Percentiles rank a stretch among this genome's conserved stretches.
Evolutionary conservation across 2,797 vertebrate genomes (phyloP).

Genomic region (Babyrousa celebensis): DNA sequence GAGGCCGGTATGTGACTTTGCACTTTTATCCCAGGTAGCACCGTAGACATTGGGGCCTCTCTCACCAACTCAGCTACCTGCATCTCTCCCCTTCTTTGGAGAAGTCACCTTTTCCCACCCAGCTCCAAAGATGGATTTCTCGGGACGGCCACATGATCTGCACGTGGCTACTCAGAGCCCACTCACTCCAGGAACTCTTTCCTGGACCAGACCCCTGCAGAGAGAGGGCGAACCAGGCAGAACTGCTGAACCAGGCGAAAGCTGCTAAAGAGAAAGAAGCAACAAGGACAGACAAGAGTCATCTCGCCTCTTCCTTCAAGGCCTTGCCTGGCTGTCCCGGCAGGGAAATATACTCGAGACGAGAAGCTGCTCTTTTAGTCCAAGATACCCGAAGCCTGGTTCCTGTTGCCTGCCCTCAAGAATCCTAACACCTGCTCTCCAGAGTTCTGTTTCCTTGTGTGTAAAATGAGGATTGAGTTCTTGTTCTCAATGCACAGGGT

Average conservation of each 20-base stretch:
- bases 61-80: background rate
- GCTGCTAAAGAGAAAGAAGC: background rate
- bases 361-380: background rate
- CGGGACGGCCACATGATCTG: background rate
- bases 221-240: accelerated
- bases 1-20: accelerated
- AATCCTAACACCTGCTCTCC: background rate
- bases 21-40: background rate
- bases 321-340: background rate
- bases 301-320: background rate
- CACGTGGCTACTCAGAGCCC: background rate
- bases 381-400: background rate
- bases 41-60: background rate
- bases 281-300: background rate
- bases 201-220: background rate
- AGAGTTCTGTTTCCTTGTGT: background rate
- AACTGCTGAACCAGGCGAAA: background rate
- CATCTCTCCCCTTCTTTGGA: background rate
- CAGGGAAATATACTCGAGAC: accelerated
- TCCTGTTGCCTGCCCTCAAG: background rate
- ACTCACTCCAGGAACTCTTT: background rate
- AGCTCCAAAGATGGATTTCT: background rate
- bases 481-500: background rate
- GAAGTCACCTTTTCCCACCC: background rate
- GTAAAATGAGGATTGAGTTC: background rate